Evolutionary conservation across 2,797 vertebrate genomes (phyloP), one percentile per base, ranked within the genome.

Genomic region (Rhynchotus rufescens): DNA sequence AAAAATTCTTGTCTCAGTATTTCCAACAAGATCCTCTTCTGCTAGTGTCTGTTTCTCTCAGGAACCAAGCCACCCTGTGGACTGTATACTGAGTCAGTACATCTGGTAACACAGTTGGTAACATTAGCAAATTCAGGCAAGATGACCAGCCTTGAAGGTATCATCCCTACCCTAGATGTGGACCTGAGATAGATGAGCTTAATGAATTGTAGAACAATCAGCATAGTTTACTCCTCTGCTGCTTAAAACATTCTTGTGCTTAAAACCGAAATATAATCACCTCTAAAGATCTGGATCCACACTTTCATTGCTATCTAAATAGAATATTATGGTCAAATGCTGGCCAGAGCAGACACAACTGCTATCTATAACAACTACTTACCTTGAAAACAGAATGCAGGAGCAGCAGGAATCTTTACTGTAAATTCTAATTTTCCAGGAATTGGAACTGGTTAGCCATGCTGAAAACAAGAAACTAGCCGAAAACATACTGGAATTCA

Each of bases 191-290:
- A 1, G 20, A 40, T 7, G 15, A 82, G 7, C 4, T 56, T 45
- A 84, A 78, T 34, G 9, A 84, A 72, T 57, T 44, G 45, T 76
- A 79, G 78, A 71, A 19, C 7, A 90, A 84, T 17, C 19, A 79
- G 51, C 56, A n/a, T 10, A 16, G 3, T 14, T 84, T 76, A 68
- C 68, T 79, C 23, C 36, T 69, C 21, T 47, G 22, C 21, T 11
- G 21, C 47, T 47, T 47, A 47, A 22, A 57, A 7, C 15, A 4
- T 25, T 44, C 40, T 57, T 62, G 14, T 16, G 4, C 21, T 68
- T 69, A 80, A 82, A 54, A 9, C 1, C 22, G 76, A 76, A 79
- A 38, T 60, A 40, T 42, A 0, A 15, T n/a, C 52, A 54, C 26
- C 36, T 26, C 23, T 36, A 66, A 76, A 66, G 65, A 62, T 76